These are phyloP conservation scores for Gavialis gangeticus DNA, from an alignment of 2,113 vertebrate genomes.

Conservation along the genomic window DNA sequence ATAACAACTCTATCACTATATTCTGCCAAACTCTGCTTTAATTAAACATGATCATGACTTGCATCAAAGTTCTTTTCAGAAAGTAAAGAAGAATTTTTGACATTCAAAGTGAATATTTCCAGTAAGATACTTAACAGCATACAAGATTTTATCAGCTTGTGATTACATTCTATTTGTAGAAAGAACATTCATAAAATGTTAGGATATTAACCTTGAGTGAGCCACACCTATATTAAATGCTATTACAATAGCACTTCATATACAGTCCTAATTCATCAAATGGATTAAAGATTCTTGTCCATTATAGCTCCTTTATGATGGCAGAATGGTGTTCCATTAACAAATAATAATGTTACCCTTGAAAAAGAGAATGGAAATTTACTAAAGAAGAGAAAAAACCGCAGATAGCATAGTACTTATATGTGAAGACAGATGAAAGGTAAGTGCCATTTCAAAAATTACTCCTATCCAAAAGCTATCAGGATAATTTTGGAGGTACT, in stretches of 20 bases:
- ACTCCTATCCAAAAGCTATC: neutral
- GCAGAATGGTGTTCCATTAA: neutral
- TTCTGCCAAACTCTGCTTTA: neutral
- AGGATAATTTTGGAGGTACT: neutral
- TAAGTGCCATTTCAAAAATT: neutral
- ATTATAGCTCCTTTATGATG: neutral
- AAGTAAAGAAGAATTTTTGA: neutral
- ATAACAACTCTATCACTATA: neutral
- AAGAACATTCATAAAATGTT: fast-evolving
- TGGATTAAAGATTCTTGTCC: neutral
- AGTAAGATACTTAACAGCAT: neutral
- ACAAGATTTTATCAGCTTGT: neutral
- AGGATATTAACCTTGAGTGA: neutral
- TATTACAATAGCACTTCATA: neutral
- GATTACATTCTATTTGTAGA: neutral
- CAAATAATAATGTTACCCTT: neutral
- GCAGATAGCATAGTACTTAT: neutral
- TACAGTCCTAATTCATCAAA: neutral
- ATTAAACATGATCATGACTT: neutral
- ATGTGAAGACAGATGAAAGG: neutral
- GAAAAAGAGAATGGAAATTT: neutral
- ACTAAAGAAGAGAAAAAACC: neutral
- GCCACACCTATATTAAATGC: neutral
- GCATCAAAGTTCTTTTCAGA: neutral
- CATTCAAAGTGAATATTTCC: neutral